Percentiles rank a stretch among this genome's conserved stretches.
Conservation (phyloP, 2,888 invertebrate species). For the Chrysomela aeneicollis region DNA sequence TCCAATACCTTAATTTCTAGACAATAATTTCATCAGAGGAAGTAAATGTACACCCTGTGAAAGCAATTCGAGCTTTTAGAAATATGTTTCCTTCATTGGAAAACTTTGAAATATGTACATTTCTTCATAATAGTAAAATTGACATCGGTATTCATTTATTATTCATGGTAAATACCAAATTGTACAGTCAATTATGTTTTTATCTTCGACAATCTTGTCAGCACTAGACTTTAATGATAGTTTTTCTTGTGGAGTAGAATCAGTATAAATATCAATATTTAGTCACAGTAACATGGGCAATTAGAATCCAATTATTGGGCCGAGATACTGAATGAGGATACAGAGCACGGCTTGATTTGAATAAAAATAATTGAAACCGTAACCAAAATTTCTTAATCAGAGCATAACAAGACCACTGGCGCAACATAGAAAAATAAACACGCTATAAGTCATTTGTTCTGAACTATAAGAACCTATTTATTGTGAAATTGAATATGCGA, state of each 20-base stretch:
- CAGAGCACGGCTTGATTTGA: slow-evolving; percentile 20
- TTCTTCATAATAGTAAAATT: too few species aligned
- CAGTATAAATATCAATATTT: slow-evolving; percentile 25
- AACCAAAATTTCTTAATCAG: slow-evolving; percentile 7
- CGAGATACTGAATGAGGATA: slow-evolving; percentile 17
- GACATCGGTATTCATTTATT: too few species aligned
- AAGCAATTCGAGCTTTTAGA: too few species aligned
- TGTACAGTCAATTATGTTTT: background rate
- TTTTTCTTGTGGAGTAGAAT: background rate
- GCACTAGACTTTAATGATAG: background rate
- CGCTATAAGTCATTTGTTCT: too few species aligned
- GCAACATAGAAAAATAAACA: slow-evolving; percentile 26
- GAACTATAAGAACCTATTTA: too few species aligned
- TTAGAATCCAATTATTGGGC: slow-evolving; percentile 25
- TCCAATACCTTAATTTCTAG: too few species aligned
- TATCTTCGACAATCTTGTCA: background rate
- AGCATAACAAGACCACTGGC: slow-evolving; percentile 20
- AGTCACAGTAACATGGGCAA: slow-evolving; percentile 21
- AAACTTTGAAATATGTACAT: too few species aligned
- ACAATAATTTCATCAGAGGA: too few species aligned
- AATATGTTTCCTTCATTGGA: too few species aligned
- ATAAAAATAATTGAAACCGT: slow-evolving; percentile 25
- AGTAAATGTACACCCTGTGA: too few species aligned
- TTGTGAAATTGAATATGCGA: too few species aligned
- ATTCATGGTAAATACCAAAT: too few species aligned